Evolutionary conservation across 2,888 invertebrate genomes (phyloP).

Genomic region (Aquatica leii): DNA sequence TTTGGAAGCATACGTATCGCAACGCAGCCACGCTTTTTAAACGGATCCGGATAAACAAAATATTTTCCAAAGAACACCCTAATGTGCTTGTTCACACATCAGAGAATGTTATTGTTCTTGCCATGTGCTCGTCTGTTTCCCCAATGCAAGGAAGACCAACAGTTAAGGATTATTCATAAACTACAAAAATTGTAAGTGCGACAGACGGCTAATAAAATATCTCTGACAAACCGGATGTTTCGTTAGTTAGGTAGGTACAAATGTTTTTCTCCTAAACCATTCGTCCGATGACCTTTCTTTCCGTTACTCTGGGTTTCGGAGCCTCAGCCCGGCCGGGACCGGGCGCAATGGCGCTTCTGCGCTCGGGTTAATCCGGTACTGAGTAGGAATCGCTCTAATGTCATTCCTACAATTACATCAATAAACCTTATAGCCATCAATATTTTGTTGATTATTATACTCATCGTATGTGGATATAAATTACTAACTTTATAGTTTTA

Average conservation of each 20-base stretch:
- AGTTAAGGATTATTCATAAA: no score
- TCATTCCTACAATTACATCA: no score
- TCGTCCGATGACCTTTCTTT: background rate
- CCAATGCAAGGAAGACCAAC: background rate
- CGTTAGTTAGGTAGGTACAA: no score
- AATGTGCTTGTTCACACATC: constrained; percentile 1
- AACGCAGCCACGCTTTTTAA: background rate
- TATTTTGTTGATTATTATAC: no score
- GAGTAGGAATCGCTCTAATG: no score
- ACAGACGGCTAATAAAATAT: no score
- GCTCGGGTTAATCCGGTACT: no score
- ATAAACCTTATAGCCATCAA: no score
- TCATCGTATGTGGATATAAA: no score
- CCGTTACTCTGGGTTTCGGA: background rate
- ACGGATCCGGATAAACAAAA: constrained; percentile 1
- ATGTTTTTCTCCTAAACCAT: no score
- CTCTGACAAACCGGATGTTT: background rate
- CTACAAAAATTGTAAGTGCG: background rate
- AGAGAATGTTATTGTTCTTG: constrained; percentile 3
- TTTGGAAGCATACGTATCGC: background rate
- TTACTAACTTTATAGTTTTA: no score
- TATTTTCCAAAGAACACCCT: background rate
- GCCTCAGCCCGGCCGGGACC: background rate
- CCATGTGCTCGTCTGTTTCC: background rate
- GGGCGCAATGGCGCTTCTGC: no score